Evolutionary conservation across 2,797 vertebrate genomes (phyloP).

Genomic region (Tangara arthus): DNA sequence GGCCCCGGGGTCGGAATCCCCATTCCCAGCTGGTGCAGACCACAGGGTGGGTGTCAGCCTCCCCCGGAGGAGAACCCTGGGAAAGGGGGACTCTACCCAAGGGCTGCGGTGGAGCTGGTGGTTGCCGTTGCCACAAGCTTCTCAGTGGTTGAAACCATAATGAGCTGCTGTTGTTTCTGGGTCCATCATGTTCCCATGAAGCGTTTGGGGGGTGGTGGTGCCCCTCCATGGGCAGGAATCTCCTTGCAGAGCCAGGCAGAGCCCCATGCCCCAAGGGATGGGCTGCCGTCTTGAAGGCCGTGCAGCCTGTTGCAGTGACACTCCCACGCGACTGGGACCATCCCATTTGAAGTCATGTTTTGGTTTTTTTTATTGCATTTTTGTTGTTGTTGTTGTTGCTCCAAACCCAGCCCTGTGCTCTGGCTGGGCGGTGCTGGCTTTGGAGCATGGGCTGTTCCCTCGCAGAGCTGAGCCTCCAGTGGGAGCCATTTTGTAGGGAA

Average conservation of each 20-base stretch:
- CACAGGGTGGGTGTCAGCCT: neutral
- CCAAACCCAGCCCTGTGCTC: neutral
- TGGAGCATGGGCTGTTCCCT: rapidly evolving
- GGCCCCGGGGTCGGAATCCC: constrained; percentile 11
- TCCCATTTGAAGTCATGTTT: neutral
- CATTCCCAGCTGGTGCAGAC: neutral
- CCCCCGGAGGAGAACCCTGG: rapidly evolving
- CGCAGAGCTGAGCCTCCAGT: rapidly evolving
- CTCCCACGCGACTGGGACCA: neutral
- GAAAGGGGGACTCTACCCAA: neutral
- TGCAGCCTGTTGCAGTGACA: neutral
- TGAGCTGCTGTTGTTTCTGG: neutral
- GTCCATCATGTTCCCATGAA: neutral
- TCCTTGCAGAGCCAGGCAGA: neutral
- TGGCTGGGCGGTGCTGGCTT: neutral
- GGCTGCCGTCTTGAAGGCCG: neutral
- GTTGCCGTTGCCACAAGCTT: neutral
- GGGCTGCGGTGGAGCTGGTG: neutral
- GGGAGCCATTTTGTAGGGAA: neutral
- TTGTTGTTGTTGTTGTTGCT: neutral
- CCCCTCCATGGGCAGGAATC: neutral
- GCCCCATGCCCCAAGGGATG: neutral
- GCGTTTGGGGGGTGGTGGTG: neutral
- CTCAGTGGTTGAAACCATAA: neutral
- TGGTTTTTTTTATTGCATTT: neutral